Base-by-base conservation (phyloP, 2,888 invertebrate genomes). In the Thumatha senex region DNA sequence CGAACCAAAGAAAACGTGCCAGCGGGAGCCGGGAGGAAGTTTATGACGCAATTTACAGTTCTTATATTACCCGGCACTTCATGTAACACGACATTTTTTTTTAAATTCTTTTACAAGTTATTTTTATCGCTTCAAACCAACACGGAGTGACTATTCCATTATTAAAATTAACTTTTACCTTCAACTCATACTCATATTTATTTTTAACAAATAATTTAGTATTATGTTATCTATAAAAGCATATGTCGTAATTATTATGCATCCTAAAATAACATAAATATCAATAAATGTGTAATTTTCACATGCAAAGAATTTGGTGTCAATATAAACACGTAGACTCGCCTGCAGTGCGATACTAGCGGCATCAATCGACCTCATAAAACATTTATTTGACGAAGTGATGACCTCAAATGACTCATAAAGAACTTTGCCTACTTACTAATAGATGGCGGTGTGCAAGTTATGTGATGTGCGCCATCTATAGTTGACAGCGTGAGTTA, bases 11-110 rank as follows among this genome's bases (percentile, higher is more conserved):
- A 75, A 77, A 71, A 63, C 66, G 67, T 57, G 52, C 61, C 63
- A 62, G 62, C 74, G 70, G 65, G 78, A 67, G 73, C 70, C 68
- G 68, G 74, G 75, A 64, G 72, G 79, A 87, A 84, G 84, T 88
- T 89, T 89, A 88, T 81, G 86, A 84, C 78, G 85, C 85, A 84
- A 86, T 89, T 89, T 84, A 84, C 84, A 84, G 83, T 83, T 79
- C 79, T 81, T 86, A 85, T 86, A 87, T 84, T 84, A 79, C 82
- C 69, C 80, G 76, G 70, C 80, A 85, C 83, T 86, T 86, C 82
- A 85, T 83, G 80, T 81, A 84, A 82, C 80, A 80, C 76, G 79
- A 81, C 79, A 81, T 82, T 82, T 83, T 80, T 78, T 77, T 72
- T 72, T 74, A 73, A 77, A 80, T 81, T 82, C 70, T 67, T 70